Percentiles rank a stretch among this genome's conserved stretches.
Conservation (phyloP, 2,113 vertebrate species). For the Malurus melanocephalus region DNA sequence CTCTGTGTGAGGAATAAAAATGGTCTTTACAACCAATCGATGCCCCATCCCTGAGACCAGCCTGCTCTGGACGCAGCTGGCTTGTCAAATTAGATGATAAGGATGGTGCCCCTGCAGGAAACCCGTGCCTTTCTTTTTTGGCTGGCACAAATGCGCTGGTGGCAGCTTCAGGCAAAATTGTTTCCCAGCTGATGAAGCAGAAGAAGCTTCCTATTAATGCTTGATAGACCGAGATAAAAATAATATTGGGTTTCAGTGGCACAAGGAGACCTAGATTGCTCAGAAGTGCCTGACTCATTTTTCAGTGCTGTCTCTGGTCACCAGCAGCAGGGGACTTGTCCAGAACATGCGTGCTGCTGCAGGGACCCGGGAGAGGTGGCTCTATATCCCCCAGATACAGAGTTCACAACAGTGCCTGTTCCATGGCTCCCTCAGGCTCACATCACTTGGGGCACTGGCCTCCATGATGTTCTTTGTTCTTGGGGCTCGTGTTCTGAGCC, state of each 20-base stretch:
- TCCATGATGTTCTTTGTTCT: neutral
- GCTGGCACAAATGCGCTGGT: neutral
- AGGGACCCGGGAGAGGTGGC: accelerated
- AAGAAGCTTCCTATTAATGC: neutral
- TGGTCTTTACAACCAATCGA: neutral
- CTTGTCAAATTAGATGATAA: neutral
- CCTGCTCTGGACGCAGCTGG: neutral
- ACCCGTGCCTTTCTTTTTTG: neutral
- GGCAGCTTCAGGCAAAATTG: neutral
- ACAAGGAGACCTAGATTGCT: neutral
- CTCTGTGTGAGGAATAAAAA: neutral
- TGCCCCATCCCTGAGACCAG: neutral
- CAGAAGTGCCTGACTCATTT: neutral
- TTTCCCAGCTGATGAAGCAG: neutral
- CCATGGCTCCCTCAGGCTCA: neutral
- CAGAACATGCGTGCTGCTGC: neutral
- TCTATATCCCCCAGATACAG: neutral
- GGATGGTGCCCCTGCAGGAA: neutral
- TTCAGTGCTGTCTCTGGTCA: neutral
- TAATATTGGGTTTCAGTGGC: neutral
- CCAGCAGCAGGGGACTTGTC: neutral
- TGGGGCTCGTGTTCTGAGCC: neutral
- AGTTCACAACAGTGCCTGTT: accelerated
- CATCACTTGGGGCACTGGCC: neutral
- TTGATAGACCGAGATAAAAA: neutral